Conservation (phyloP, 30 jellyfish, hydroid and myxozoan species). For the Cassiopea xamachana region DNA sequence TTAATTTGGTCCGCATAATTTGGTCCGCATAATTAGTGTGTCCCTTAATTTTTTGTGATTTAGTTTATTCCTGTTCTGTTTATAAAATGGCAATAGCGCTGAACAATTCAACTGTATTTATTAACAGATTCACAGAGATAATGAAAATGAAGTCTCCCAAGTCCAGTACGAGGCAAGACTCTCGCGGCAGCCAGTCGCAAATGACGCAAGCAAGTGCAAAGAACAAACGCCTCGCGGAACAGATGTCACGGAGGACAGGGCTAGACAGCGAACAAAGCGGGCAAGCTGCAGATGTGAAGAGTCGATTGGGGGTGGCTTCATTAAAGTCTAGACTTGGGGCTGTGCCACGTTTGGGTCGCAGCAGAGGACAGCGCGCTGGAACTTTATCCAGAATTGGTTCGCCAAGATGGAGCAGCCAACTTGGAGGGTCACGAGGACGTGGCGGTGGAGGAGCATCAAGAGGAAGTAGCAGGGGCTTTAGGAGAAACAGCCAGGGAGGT, state of each 20-base stretch:
- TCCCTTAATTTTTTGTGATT: too few relatives aligned
- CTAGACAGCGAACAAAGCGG: background rate
- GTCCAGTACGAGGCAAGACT: constrained; percentile 12
- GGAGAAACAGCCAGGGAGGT: constrained; percentile 21
- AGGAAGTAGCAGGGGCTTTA: constrained; percentile 30
- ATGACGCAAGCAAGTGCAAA: constrained; percentile 84
- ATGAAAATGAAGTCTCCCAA: constrained; percentile 80
- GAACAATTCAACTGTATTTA: background rate
- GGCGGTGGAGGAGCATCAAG: background rate
- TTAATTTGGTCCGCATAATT: too few relatives aligned
- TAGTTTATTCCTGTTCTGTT: too few relatives aligned
- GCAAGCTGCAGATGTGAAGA: constrained; percentile 37
- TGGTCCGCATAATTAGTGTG: too few relatives aligned
- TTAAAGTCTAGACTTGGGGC: constrained; percentile 61
- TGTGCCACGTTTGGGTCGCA: constrained; percentile 4
- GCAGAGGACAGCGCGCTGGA: constrained; percentile 27
- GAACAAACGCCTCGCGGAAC: constrained; percentile 93
- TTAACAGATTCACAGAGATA: constrained; percentile 77
- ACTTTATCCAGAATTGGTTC: constrained; percentile 23
- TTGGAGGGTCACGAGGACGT: constrained; percentile 6
- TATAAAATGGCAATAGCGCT: too few relatives aligned
- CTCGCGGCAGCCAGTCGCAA: constrained; percentile 52
- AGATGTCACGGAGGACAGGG: constrained; percentile 87
- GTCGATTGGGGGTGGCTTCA: constrained; percentile 60
- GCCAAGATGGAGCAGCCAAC: constrained; percentile 17